Conservation (phyloP, 2,888 invertebrate genomes). For the Neocrepidodera transversa region DNA sequence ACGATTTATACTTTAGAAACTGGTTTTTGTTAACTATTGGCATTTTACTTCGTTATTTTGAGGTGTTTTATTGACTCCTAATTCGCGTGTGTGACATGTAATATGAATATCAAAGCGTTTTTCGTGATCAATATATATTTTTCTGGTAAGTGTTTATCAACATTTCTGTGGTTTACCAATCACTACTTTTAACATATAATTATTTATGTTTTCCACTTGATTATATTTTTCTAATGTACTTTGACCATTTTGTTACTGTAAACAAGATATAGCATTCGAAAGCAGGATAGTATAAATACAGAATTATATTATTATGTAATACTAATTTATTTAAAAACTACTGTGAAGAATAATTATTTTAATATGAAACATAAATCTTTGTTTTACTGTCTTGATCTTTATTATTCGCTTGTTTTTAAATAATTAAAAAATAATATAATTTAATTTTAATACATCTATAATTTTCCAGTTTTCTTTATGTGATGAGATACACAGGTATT, state of each 20-base stretch:
- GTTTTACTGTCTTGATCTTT: no score
- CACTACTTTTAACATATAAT: neutral
- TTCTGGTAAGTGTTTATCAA: conserved; percentile 13
- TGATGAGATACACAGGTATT: no score
- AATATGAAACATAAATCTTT: no score
- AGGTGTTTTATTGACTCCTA: conserved; percentile 2
- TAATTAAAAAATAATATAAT: no score
- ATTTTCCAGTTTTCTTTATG: no score
- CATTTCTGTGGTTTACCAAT: neutral
- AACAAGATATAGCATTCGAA: no score
- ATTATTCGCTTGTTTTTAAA: no score
- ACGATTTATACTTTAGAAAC: conserved; percentile 15
- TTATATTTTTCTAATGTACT: no score
- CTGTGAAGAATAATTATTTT: no score
- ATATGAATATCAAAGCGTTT: conserved; percentile 3
- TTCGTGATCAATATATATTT: conserved; percentile 4
- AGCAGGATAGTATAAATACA: neutral
- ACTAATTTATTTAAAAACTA: no score
- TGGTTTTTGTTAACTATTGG: conserved; percentile 11
- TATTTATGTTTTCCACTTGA: neutral
- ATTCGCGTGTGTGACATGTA: neutral
- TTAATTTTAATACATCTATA: no score
- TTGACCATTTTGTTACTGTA: no score
- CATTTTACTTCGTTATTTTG: conserved; percentile 1
- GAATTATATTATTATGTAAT: neutral